Conservation (phyloP, 1,140 invertebrate genomes). For the Zaprionus kolodkinae region DNA sequence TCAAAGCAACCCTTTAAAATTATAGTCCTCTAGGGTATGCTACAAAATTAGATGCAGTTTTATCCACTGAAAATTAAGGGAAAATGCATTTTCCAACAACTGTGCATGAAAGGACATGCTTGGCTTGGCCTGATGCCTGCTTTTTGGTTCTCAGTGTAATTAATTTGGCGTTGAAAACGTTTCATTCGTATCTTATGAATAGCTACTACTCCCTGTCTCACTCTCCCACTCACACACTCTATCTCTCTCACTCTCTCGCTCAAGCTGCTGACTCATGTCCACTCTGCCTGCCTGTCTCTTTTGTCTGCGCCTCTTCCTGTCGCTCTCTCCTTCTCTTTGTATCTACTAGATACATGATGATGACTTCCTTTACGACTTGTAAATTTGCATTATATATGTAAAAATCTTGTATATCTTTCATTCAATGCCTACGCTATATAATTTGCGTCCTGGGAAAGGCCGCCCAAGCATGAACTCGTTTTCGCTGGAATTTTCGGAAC, state of each 20-base stretch:
- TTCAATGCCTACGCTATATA: constrained; percentile 56
- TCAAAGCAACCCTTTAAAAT: no score
- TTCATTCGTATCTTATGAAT: constrained; percentile 39
- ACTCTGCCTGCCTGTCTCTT: constrained; percentile 27
- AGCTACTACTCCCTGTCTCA: not conserved
- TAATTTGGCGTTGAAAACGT: constrained; percentile 67
- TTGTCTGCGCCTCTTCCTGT: constrained; percentile 68
- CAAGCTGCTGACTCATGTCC: constrained; percentile 65
- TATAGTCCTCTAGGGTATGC: not conserved
- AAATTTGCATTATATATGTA: constrained; percentile 65
- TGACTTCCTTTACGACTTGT: constrained; percentile 54
- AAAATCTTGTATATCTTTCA: constrained; percentile 12
- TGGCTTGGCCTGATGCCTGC: constrained; percentile 47
- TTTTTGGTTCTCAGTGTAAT: constrained; percentile 56
- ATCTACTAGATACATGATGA: constrained; percentile 15
- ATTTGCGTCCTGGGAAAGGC: constrained; percentile 68
- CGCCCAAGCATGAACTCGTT: constrained; percentile 69
- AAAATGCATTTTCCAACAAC: constrained; percentile 20
- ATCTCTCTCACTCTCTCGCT: not conserved
- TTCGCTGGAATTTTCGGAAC: constrained; percentile 68
- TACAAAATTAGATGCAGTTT: constrained; percentile 65
- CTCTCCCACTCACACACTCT: no score
- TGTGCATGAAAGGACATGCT: constrained; percentile 74
- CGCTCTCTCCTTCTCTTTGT: not conserved
- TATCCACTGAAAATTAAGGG: constrained; percentile 64